A percentile compares a stretch with the other conserved stretches of the same genome.
phyloP scores from a whole-genome alignment of 2,888 invertebrate species.

The Athrips mouffetella region DNA sequence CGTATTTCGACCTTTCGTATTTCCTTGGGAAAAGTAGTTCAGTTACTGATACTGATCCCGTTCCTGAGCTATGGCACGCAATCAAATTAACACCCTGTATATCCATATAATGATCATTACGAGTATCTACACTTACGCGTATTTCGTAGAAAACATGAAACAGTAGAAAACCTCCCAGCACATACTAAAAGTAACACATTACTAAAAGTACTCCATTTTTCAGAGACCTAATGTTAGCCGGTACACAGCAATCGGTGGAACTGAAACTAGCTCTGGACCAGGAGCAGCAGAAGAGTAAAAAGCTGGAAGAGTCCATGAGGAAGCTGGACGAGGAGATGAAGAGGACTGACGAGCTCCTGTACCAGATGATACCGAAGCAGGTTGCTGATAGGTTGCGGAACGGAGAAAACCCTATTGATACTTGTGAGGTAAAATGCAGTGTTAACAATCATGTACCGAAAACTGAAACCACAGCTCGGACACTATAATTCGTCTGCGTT shows the following conservation, averaged over 20 bases:
- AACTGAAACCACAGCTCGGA: too few relatives aligned
- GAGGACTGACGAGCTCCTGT: conserved; percentile 94
- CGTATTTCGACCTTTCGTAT: too few relatives aligned
- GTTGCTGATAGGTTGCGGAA: conserved; percentile 95
- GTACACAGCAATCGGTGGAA: conserved; percentile 98
- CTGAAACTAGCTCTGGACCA: conserved; percentile 96
- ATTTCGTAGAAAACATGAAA: too few relatives aligned
- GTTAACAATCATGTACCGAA: too few relatives aligned
- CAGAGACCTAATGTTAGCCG: conserved; percentile 96
- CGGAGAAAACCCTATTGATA: conserved; percentile 97
- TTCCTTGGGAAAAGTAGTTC: too few relatives aligned
- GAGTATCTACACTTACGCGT: too few relatives aligned
- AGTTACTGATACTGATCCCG: too few relatives aligned
- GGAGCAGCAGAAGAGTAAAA: conserved; percentile 97
- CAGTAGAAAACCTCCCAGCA: background rate
- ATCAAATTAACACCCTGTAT: too few relatives aligned
- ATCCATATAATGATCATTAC: too few relatives aligned
- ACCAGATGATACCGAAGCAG: conserved; percentile 99
- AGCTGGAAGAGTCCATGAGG: conserved; percentile 96
- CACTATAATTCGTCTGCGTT: too few relatives aligned
- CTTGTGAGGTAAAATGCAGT: conserved; percentile 88
- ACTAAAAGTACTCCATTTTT: conserved; percentile 21
- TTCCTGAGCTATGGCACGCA: too few relatives aligned
- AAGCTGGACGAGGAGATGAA: conserved; percentile 97
- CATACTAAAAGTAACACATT: background rate